Conservation (phyloP, 2,797 vertebrate genomes). For the Xenopus petersii region DNA sequence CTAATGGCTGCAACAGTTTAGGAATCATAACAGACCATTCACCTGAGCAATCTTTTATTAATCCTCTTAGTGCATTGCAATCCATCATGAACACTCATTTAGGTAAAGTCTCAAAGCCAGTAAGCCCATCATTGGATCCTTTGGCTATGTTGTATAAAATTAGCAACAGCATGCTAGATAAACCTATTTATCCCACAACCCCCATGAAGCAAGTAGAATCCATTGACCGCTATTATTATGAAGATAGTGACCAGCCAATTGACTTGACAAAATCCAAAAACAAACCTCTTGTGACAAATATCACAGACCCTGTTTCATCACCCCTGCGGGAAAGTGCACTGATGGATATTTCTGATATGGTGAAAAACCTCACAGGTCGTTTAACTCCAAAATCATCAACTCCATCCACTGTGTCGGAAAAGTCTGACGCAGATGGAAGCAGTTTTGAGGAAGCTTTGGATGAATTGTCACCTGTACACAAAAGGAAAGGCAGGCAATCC, state of each 20-base stretch:
- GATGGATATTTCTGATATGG: slow-evolving; percentile 98
- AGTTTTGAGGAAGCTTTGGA: slow-evolving; percentile 91
- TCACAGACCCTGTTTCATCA: slow-evolving; percentile 76
- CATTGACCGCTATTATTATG: slow-evolving; percentile 80
- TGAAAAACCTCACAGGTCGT: slow-evolving; percentile 94
- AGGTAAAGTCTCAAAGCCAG: slow-evolving; percentile 88
- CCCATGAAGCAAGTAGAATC: slow-evolving; percentile 82
- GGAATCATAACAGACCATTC: slow-evolving; percentile 97
- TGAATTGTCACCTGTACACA: slow-evolving; percentile 90
- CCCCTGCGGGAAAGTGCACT: slow-evolving; percentile 90
- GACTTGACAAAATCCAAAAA: slow-evolving; percentile 95
- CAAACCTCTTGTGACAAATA: slow-evolving; percentile 68
- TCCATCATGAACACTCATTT: slow-evolving; percentile 98
- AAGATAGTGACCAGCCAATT: slow-evolving; percentile 92
- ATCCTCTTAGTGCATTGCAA: slow-evolving; percentile 92
- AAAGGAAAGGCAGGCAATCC: slow-evolving; percentile 93
- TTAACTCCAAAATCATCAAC: slow-evolving; percentile 96
- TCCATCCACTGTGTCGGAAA: slow-evolving; percentile 90
- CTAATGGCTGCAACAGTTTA: slow-evolving; percentile 88
- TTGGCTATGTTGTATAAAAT: slow-evolving; percentile 96
- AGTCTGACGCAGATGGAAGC: slow-evolving; percentile 88
- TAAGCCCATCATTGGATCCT: slow-evolving; percentile 84
- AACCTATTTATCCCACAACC: slow-evolving; percentile 80
- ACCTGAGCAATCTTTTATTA: slow-evolving; percentile 89
- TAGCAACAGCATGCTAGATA: slow-evolving; percentile 96